A percentile compares a stretch with the other conserved stretches of the same genome.
These are phyloP conservation scores for Nannobrachium achirus DNA, from an alignment of 2,113 vertebrate genomes.

Conservation along the genomic window DNA sequence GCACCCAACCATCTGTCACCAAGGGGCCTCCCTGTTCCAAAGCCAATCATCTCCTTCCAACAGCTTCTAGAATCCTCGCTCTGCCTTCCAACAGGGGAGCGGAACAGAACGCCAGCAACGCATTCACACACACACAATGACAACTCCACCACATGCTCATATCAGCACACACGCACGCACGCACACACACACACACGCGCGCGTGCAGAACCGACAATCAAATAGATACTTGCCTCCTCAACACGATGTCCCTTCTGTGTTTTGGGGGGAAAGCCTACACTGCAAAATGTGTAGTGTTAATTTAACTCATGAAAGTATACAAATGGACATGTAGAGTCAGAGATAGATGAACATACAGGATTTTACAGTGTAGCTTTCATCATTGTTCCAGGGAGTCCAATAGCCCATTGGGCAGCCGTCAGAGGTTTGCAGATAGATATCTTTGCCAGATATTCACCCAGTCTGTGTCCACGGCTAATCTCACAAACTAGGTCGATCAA, in stretches of 20 bases:
- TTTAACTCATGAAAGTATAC: too few species aligned
- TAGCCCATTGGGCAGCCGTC: conserved; percentile 30
- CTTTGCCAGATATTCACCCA: too few species aligned
- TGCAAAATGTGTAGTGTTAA: too few species aligned
- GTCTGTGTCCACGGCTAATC: too few species aligned
- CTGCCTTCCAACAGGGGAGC: conserved; percentile 73
- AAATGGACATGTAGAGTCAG: too few species aligned
- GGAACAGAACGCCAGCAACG: conserved; percentile 61
- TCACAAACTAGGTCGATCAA: too few species aligned
- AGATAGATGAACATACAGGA: too few species aligned
- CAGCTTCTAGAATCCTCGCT: conserved; percentile 78
- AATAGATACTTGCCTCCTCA: conserved; percentile 50
- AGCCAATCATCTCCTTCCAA: conserved; percentile 82
- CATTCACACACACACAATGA: conserved; percentile 70
- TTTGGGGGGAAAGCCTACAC: conserved; percentile 7
- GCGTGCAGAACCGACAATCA: conserved; percentile 30
- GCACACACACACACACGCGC: conserved; percentile 32
- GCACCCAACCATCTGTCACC: conserved; percentile 83
- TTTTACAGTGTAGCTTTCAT: conserved; percentile 27
- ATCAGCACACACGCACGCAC: conserved; percentile 47
- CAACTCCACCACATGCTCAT: conserved; percentile 67
- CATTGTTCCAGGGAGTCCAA: conserved; percentile 20
- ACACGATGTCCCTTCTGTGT: conserved; percentile 43
- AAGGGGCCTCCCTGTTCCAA: conserved; percentile 74
- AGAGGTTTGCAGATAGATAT: neutral